Evolutionary conservation across 1,140 invertebrate species (phyloP), one percentile per base, ranked within the genome.

Genomic region (Caerostris extrusa): DNA sequence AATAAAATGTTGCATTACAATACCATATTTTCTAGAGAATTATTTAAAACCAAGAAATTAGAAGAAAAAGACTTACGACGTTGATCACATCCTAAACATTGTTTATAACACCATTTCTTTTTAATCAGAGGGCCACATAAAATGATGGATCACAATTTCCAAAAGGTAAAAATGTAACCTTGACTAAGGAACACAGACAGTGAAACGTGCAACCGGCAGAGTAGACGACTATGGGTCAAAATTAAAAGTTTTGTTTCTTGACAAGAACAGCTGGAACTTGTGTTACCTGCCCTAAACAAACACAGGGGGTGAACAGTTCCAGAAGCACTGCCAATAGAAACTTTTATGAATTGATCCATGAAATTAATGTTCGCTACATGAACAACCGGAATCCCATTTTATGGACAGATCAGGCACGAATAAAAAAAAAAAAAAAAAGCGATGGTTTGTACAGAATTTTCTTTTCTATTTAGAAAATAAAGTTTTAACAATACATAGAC

Each of bases 281-380:
- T 34, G 71, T 77, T 77, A 50, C 71, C 71, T 77, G 71, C 12
- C 34, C 71, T 77, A 77, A 77, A 50, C 71, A 77, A 77, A 77
- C 71, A 77, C 71, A 77, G 71, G n/a, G n/a, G n/a, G 71, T 77
- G 71, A 77, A 50, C 71, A 50, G 34, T 12, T 77, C 19, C 5
- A 77, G 71, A 34, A 34, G 71, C 71, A 77, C 34, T 34, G 34
- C 34, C 71, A 77, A 77, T 77, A 77, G 71, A 77, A 77, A 77
- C 71, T 77, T 77, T 77, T 77, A 77, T 53, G 71, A 77, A 77
- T 77, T 77, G 71, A 77, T 77, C 12, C 5, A 34, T 50, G 71
- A 77, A 77, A 77, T 77, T 77, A 77, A 77, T 77, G 71, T 34
- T 50, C 34, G 7, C n/a, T 71, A 34, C 67, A 19, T 7, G 6